A percentile compares a stretch with the other conserved stretches of the same genome.
Evolutionary conservation across 2,113 vertebrate genomes (phyloP).

Genomic region (Plectropomus leopardus): DNA sequence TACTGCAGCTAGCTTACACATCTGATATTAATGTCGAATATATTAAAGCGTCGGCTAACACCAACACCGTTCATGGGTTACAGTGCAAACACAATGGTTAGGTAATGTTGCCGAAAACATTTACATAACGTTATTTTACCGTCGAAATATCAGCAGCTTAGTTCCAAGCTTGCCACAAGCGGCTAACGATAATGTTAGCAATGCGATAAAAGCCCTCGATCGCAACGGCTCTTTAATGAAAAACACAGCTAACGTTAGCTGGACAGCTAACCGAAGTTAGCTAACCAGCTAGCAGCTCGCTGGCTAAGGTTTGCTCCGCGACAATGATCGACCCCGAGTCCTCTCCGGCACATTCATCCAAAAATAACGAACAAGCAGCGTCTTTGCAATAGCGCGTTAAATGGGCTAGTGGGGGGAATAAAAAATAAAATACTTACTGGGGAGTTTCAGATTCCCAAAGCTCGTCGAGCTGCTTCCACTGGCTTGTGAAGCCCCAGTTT

Average conservation of each 20-base stretch:
- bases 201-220: conserved; percentile 61
- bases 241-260: conserved; percentile 78
- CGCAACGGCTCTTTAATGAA: conserved; percentile 59
- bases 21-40: conserved; percentile 51
- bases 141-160: conserved; percentile 4
- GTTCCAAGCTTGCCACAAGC: neutral
- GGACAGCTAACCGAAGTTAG: conserved; percentile 54
- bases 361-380: neutral
- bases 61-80: conserved; percentile 19
- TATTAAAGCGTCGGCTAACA: neutral
- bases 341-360: conserved; percentile 9
- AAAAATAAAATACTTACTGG: conserved; percentile 79
- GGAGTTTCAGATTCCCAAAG: conserved; percentile 87
- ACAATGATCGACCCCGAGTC: conserved; percentile 62
- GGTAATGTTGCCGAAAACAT: conserved; percentile 8
- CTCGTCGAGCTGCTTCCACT: conserved; percentile 84
- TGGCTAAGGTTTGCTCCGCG: conserved; percentile 58
- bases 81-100: conserved; percentile 19
- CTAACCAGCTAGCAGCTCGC: conserved; percentile 54
- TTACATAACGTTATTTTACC: conserved; percentile 2
- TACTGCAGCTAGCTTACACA: conserved; percentile 36
- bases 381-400: neutral
- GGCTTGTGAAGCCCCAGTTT: conserved; percentile 87
- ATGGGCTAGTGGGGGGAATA: neutral
- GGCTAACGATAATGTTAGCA: conserved; percentile 45